Evolutionary conservation across 2,888 invertebrate species (phyloP).

Genomic region (Sarcophaga carnaria): DNA sequence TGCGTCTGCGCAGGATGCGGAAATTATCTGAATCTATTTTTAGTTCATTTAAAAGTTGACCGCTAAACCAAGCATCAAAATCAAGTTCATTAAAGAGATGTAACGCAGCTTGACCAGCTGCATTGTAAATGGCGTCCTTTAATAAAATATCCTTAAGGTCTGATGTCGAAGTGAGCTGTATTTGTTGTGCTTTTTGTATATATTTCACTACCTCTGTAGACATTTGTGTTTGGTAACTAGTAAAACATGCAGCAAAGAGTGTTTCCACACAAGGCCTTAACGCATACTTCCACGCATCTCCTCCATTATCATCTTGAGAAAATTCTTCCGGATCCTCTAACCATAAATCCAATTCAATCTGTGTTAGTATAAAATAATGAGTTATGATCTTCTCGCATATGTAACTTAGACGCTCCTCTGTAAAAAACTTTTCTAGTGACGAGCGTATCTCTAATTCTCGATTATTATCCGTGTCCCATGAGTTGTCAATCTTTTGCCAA

Average conservation of each 20-base stretch:
- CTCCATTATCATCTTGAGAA: constrained; percentile 90
- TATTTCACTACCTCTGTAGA: constrained; percentile 89
- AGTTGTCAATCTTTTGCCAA: constrained; percentile 75
- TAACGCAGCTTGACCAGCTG: constrained; percentile 93
- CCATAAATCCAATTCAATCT: constrained; percentile 93
- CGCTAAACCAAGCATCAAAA: constrained; percentile 95
- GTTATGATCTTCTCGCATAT: constrained; percentile 93
- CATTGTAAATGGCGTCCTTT: constrained; percentile 97
- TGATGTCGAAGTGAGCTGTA: constrained; percentile 86
- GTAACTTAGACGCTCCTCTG: constrained; percentile 88
- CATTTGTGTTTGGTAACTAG: constrained; percentile 88
- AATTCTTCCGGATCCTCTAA: constrained; percentile 95
- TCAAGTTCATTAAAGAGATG: constrained; percentile 96
- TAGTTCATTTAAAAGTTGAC: constrained; percentile 90
- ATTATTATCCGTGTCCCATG: constrained; percentile 49
- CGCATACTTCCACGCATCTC: constrained; percentile 97
- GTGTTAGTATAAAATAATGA: constrained; percentile 92
- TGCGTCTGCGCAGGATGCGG: constrained; percentile 90
- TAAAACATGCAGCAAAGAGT: constrained; percentile 92
- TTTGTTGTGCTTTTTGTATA: constrained; percentile 87
- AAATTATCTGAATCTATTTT: constrained; percentile 91
- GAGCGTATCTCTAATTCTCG: constrained; percentile 51
- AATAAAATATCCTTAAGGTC: constrained; percentile 90
- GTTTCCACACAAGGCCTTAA: constrained; percentile 95
- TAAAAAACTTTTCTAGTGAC: constrained; percentile 88